These are phyloP conservation scores for Portevinia maculata DNA, from an alignment of 2,888 invertebrate species.

Conservation along the genomic window DNA sequence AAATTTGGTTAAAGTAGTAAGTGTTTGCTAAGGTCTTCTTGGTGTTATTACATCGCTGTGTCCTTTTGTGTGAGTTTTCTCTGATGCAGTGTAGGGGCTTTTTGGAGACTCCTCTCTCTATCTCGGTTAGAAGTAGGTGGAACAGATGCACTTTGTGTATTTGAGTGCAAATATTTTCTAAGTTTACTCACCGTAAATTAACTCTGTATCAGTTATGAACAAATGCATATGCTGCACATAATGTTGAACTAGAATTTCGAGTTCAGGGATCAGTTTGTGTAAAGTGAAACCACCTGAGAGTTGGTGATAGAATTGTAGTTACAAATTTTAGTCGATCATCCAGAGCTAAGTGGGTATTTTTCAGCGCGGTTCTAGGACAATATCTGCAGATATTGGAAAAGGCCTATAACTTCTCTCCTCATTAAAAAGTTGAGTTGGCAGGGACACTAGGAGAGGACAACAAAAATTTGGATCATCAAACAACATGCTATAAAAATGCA, in stretches of 20 bases:
- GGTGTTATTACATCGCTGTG: constrained; percentile 41
- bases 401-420: too few relatives aligned
- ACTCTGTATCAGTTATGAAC: not conserved
- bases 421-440: too few relatives aligned
- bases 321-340: not conserved
- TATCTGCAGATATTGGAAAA: too few relatives aligned
- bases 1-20: constrained; percentile 38
- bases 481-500: too few relatives aligned
- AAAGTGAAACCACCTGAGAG: not conserved
- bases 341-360: too few relatives aligned
- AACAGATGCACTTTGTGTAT: constrained; percentile 20
- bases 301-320: not conserved
- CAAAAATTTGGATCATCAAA: too few relatives aligned
- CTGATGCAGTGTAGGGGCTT: not conserved
- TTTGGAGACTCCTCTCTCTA: not conserved
- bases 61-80: not conserved
- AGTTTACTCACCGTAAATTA: not conserved
- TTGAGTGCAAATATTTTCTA: constrained; percentile 12
- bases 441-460: too few relatives aligned
- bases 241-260: constrained; percentile 1
- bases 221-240: not conserved
- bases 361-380: too few relatives aligned
- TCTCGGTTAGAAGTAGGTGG: not conserved
- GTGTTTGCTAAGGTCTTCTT: constrained; percentile 45
- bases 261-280: constrained; percentile 1